These are phyloP conservation scores for Larimichthys crocea DNA, from an alignment of 2,113 vertebrate genomes.

Conservation along the genomic window DNA sequence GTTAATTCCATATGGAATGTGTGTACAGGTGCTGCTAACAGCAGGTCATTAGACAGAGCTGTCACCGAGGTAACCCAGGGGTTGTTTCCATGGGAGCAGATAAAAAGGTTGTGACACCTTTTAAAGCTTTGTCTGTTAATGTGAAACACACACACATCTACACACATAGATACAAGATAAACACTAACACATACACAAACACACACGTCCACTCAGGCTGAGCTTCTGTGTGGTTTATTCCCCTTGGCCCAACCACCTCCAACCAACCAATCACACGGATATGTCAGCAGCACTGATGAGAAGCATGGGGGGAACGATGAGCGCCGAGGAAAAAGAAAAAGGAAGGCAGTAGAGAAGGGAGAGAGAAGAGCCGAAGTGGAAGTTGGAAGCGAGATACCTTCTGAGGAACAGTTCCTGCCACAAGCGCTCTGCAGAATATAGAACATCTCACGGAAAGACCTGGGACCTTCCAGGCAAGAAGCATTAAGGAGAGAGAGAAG, in stretches of 20 bases:
- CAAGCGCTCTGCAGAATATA: slow-evolving; percentile 98
- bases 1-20: slow-evolving; percentile 10
- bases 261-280: slow-evolving; percentile 26
- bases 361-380: slow-evolving; percentile 4
- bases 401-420: slow-evolving; percentile 99
- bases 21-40: slow-evolving; percentile 44
- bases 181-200: slow-evolving; percentile 1
- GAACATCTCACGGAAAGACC: slow-evolving; percentile 99
- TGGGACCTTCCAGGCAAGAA: slow-evolving; percentile 96
- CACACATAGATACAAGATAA: slow-evolving; percentile 16
- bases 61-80: slow-evolving; percentile 21
- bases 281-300: slow-evolving; percentile 33
- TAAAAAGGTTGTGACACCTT: slow-evolving; percentile 1
- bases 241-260: slow-evolving; percentile 1
- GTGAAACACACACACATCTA: slow-evolving; percentile 28
- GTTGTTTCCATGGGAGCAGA: slow-evolving; percentile 33
- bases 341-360: slow-evolving; percentile 16
- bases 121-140: slow-evolving; percentile 32
- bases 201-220: slow-evolving; percentile 11
- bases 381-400: slow-evolving; percentile 91
- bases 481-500: slow-evolving; percentile 79
- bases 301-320: slow-evolving; percentile 53
- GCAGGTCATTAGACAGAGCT: slow-evolving; percentile 48
- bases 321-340: slow-evolving; percentile 1
- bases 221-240: slow-evolving; percentile 1